Evolutionary conservation across 2,888 invertebrate genomes (phyloP), one percentile per base, ranked within the genome.

Genomic region (Thymelicus acteon): DNA sequence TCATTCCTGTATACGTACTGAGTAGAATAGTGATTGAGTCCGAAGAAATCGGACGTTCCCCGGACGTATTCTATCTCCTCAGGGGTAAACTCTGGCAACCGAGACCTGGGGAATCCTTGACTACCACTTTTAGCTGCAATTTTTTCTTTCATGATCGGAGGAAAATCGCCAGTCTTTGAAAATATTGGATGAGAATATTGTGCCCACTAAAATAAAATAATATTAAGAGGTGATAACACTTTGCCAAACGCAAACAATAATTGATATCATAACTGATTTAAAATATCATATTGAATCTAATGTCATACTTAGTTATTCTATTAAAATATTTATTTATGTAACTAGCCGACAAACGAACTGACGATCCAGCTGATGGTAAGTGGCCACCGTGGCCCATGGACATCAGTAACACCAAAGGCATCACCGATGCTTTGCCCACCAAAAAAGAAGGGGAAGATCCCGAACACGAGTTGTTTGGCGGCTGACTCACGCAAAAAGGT

Each of bases 11-110:
- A 82, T 8, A 80, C 76, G 0, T 75, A 37, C 0, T 3, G 82
- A 0, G 94, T 85, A 0, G 95, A 94, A 81, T 97, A 97, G 73
- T 95, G 94, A 78, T 97, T 97, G 6, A 97, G 81, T 6, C 96
- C 85, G 13, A 85, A 82, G 74, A 84, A 84, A 72, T 89, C 89
- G 0, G 84, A 78, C 10, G 82, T 78, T 40, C 87, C 89, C 65
- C 77, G 81, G 4, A 88, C 74, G 58, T 82, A 82, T 1, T 80
- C 78, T 13, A 85, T 75, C 85, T 94, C 92, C 69, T 89, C 85
- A 12, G 79, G 72, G 0, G 61, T 24, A 12, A 61, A 47, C 58
- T 80, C 81, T 0, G 94, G 94, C 13, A 95, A 79, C 19, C 94
- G 81, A 0, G 94, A 94, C 39, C 83, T 75, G 0, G 78, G 72